Evolutionary conservation across 2,113 vertebrate species (phyloP), one percentile per base, ranked within the genome.

Genomic region (Cathartes aura): DNA sequence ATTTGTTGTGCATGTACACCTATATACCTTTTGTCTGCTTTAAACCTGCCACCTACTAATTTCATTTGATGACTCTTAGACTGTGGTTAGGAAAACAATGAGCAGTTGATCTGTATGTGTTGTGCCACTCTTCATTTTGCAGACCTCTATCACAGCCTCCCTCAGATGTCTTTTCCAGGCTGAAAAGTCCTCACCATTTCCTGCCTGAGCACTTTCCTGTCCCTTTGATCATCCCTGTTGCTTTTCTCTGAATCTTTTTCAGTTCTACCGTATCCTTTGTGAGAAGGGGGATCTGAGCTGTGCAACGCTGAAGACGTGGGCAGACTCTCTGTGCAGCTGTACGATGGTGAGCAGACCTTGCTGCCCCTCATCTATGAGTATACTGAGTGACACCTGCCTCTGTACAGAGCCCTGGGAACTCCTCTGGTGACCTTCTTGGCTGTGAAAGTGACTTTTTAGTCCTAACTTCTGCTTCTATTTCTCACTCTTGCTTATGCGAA

Each of bases 241-340:
- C 26, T 93, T 87, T 84, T 81, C 55, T 43, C 22, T 8, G 36
- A 38, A 43, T 43, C 26, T 60, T 84, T 56, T 89, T 45, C 40
- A 1, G 0, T 55, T 60, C 58, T 22, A 8, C 23, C 1, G 1
- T 52, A n/a, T 26, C 21, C 8, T 55, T 30, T 60, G 47, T 52
- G 40, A 76, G 63, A 47, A 78, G 43, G 22, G 11, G 18, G 20
- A 48, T 55, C 53, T 34, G 59, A 79, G 53, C 7, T 43, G 59
- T 40, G 24, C n/a, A 15, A 1, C 0, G 2, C 4, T 5, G 53
- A 43, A 52, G 48, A 73, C 0, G 1, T 55, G 71, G n/a, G 19
- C 34, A 82, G 59, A 29, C 34, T 59, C 13, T 70, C 71, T 0
- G 0, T 66, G 55, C 34, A 43, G 42, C 55, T 48, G 23, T 12